Evolutionary conservation across 2,113 vertebrate genomes (phyloP).

Genomic region (Limnothrissa miodon): DNA sequence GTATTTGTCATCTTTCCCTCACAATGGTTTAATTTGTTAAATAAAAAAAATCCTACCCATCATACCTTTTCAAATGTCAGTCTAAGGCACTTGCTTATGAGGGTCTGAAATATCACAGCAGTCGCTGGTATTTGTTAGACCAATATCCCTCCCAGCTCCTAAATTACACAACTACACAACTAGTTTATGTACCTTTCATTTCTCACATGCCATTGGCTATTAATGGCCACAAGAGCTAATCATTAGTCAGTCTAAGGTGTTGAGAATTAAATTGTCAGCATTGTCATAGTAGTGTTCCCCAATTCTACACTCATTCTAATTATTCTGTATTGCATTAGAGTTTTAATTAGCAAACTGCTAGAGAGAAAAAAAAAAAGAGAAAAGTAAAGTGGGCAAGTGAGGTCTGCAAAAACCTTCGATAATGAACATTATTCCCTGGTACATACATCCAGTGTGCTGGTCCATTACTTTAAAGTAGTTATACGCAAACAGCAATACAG

Average conservation of each 20-base stretch:
- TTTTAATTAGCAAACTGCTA: neutral
- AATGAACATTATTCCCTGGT: neutral
- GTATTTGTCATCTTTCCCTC: neutral
- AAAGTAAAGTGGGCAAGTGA: neutral
- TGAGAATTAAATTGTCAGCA: neutral
- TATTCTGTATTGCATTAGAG: neutral
- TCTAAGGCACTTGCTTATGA: constrained; percentile 8
- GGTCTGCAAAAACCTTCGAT: neutral
- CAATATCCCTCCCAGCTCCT: neutral
- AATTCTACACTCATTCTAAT: neutral
- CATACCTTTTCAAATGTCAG: neutral
- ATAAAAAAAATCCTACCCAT: neutral
- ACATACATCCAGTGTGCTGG: constrained; percentile 3
- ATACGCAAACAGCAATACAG: neutral
- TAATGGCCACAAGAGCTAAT: neutral
- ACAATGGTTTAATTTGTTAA: neutral
- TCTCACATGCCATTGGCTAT: neutral
- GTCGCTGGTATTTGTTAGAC: neutral
- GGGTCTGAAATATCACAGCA: neutral
- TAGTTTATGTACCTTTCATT: neutral
- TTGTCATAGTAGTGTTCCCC: neutral
- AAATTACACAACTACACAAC: neutral
- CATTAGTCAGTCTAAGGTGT: neutral
- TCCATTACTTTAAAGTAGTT: neutral
- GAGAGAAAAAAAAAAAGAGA: neutral